phyloP scores from a whole-genome alignment of 1,140 invertebrate genomes.

The Cydia amplana region DNA sequence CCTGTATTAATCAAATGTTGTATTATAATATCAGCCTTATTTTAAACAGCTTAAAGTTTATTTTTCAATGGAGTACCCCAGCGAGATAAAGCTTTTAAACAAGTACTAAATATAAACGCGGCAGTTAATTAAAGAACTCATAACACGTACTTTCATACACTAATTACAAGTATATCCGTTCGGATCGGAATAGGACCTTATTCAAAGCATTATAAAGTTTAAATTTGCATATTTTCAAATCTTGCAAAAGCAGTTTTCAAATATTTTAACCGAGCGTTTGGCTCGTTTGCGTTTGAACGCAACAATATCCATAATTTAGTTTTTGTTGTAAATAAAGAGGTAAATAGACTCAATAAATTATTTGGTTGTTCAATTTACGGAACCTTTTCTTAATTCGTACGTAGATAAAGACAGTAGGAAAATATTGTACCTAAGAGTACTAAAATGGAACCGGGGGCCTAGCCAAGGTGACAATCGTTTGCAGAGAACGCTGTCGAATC shows the following conservation, averaged over 20 bases:
- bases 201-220: slow-evolving; percentile 22
- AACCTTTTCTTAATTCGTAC: neutral
- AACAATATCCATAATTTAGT: slow-evolving; percentile 4
- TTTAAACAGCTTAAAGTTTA: neutral
- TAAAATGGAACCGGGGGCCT: too few species aligned
- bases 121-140: slow-evolving; percentile 52
- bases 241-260: slow-evolving; percentile 5
- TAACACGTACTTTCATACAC: slow-evolving; percentile 42
- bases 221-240: slow-evolving; percentile 29
- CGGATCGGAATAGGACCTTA: slow-evolving; percentile 32
- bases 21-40: neutral
- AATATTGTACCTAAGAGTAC: too few species aligned
- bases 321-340: neutral
- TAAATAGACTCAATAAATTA: neutral
- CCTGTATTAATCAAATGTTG: neutral
- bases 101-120: slow-evolving; percentile 25
- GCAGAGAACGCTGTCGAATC: too few species aligned
- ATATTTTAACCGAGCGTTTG: slow-evolving; percentile 18
- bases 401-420: neutral
- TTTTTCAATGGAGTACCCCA: neutral
- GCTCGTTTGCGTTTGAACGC: slow-evolving; percentile 8
- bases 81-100: neutral
- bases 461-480: too few species aligned
- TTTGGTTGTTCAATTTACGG: neutral
- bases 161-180: slow-evolving; percentile 37